Conservation (phyloP, 2,113 vertebrate genomes). For the Puntigrus tetrazona region DNA sequence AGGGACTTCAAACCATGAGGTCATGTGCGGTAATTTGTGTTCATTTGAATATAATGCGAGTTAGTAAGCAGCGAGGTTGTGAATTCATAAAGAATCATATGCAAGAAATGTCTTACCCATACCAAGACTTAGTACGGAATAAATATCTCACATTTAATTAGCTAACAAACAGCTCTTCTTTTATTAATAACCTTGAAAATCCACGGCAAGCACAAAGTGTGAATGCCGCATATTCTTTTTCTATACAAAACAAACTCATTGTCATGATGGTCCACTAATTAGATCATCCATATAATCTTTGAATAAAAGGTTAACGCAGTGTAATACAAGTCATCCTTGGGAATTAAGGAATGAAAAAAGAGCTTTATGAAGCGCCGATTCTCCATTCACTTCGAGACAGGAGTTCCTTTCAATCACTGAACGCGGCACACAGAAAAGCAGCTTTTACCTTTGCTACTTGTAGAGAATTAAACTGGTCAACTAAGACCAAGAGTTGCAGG, state of each 20-base stretch:
- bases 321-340: background rate
- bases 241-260: background rate
- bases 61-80: background rate
- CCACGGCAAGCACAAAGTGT: background rate
- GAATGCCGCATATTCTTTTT: background rate
- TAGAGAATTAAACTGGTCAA: background rate
- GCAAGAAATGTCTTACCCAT: background rate
- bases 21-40: background rate
- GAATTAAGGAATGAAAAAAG: slow-evolving; percentile 1
- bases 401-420: background rate
- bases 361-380: background rate
- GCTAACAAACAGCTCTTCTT: background rate
- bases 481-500: background rate
- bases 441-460: background rate
- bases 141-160: background rate
- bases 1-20: background rate
- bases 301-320: background rate
- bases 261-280: slow-evolving; percentile 14
- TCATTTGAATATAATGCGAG: background rate
- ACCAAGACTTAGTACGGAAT: background rate
- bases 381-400: background rate
- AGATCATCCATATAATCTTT: background rate
- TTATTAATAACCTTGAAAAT: background rate
- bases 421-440: background rate
- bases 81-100: background rate